Evolutionary conservation across 2,888 invertebrate genomes (phyloP).

Genomic region (Antheraea assamensis): DNA sequence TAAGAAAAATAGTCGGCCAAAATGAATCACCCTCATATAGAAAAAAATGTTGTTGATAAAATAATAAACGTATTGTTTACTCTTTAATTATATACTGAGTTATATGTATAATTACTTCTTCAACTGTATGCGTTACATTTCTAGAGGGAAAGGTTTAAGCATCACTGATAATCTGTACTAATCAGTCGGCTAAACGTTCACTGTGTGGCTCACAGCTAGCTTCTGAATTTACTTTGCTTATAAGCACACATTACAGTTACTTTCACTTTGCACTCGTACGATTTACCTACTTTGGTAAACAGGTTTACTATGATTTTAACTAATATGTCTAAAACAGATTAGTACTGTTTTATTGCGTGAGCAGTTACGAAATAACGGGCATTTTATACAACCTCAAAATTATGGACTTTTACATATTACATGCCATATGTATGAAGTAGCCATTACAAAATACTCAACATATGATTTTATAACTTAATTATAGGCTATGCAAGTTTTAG

Average conservation of each 20-base stretch:
- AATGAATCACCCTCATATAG: too few relatives aligned
- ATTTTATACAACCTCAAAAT: not conserved
- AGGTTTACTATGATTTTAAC: not conserved
- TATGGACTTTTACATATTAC: not conserved
- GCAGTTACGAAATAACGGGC: not conserved
- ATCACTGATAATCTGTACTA: not conserved
- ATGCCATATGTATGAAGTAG: not conserved
- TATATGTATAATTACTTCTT: not conserved
- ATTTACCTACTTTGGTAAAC: not conserved
- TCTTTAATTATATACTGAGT: not conserved
- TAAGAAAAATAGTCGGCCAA: too few relatives aligned
- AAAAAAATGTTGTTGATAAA: too few relatives aligned
- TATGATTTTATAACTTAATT: not conserved
- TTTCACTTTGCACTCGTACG: not conserved
- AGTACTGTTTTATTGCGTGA: not conserved
- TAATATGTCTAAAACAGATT: not conserved
- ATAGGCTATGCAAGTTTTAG: not conserved
- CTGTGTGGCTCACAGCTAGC: not conserved
- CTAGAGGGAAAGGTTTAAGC: not conserved
- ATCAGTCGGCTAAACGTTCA: not conserved
- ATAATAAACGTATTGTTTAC: too few relatives aligned
- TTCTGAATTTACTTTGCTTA: conserved; percentile 4
- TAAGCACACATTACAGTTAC: not conserved
- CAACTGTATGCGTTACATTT: not conserved
- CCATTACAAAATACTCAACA: not conserved